A percentile compares a stretch with the other conserved stretches of the same genome.
Evolutionary conservation across 1,140 invertebrate genomes (phyloP).

Genomic region (Phymorhynchus buccinoides): DNA sequence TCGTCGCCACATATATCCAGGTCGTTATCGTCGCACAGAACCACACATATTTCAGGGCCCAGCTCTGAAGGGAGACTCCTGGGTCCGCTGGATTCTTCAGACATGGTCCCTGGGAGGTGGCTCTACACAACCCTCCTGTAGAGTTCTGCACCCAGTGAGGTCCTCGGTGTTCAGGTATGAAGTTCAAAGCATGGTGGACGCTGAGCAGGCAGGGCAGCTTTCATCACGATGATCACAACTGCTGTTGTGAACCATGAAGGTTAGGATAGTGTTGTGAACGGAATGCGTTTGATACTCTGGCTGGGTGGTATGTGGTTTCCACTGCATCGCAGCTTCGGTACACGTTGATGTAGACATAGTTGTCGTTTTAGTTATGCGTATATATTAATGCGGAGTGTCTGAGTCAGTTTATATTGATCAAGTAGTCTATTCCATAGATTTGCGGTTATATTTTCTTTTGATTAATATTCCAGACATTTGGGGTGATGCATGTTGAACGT

Average conservation of each 20-base stretch:
- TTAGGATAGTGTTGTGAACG: too few species aligned
- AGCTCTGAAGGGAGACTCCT: neutral
- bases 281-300: neutral
- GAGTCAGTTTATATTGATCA: neutral
- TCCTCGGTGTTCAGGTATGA: neutral
- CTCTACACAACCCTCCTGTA: neutral
- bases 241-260: too few species aligned
- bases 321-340: neutral
- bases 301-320: neutral
- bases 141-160: neutral
- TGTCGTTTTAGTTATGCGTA: neutral
- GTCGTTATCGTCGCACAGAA: slow-evolving; percentile 10
- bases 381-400: neutral
- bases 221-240: too few species aligned
- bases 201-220: neutral
- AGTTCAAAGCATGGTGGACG: neutral
- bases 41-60: slow-evolving; percentile 5
- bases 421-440: too few species aligned
- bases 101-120: slow-evolving; percentile 32
- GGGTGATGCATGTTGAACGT: too few species aligned
- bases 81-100: slow-evolving; percentile 46
- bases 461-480: too few species aligned
- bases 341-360: neutral
- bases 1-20: neutral
- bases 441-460: neutral